Evolutionary conservation across 1,140 invertebrate species (phyloP).

Genomic region (Drosophila prosaltans): DNA sequence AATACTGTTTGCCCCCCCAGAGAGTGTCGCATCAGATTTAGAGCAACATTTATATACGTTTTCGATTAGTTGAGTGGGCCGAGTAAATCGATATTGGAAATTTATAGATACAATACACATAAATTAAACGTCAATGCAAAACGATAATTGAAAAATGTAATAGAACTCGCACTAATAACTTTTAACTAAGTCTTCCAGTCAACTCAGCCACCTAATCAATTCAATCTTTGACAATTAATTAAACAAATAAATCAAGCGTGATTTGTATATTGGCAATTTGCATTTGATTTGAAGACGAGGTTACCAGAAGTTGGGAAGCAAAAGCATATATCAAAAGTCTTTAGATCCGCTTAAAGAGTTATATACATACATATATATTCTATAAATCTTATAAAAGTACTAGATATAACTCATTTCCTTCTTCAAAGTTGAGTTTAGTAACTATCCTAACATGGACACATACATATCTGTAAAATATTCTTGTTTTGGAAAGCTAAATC

Average conservation of each 20-base stretch:
- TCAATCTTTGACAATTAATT: slow-evolving; percentile 65
- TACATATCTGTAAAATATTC: no score
- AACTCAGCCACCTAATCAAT: slow-evolving; percentile 41
- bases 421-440: no score
- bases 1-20: slow-evolving; percentile 53
- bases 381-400: no score
- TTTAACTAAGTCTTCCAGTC: slow-evolving; percentile 40
- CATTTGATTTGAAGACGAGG: slow-evolving; percentile 14
- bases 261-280: slow-evolving; percentile 14
- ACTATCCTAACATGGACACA: no score
- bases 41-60: slow-evolving; percentile 40
- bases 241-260: slow-evolving; percentile 65
- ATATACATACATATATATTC: no score
- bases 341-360: not conserved
- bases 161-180: slow-evolving; percentile 12
- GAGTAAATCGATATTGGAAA: slow-evolving; percentile 21
- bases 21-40: slow-evolving; percentile 46
- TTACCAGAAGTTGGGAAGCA: no score
- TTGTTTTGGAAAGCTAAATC: no score
- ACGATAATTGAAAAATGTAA: slow-evolving; percentile 52
- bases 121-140: slow-evolving; percentile 64
- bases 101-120: slow-evolving; percentile 59
- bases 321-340: not conserved
- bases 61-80: slow-evolving; percentile 6
- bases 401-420: no score